Evolutionary conservation across 1,140 invertebrate species (phyloP).

Genomic region (Hyles vespertilio): DNA sequence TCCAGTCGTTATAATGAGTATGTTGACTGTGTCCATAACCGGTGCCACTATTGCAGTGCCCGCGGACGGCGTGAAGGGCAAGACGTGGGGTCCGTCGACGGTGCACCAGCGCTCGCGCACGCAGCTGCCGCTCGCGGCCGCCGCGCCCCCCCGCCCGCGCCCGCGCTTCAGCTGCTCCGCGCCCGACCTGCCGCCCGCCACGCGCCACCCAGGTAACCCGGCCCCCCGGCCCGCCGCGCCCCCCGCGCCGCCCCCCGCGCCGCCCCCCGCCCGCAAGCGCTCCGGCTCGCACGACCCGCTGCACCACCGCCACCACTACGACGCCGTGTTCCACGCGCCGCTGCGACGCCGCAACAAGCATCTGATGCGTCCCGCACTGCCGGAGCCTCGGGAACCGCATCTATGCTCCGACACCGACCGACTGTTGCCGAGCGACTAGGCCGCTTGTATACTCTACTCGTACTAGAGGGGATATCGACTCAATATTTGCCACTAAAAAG

Average conservation of each 20-base stretch:
- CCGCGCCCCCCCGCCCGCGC: slow-evolving; percentile 78
- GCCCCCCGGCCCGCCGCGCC: slow-evolving; percentile 12
- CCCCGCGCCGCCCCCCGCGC: not conserved
- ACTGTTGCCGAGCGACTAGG: slow-evolving; percentile 49
- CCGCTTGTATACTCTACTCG: slow-evolving; percentile 9
- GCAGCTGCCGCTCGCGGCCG: slow-evolving; percentile 77
- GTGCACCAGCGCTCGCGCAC: slow-evolving; percentile 92
- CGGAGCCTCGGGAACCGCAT: slow-evolving; percentile 47
- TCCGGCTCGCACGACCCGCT: slow-evolving; percentile 55
- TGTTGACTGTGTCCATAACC: too few relatives aligned
- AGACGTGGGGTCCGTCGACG: slow-evolving; percentile 97
- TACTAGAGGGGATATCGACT: not conserved
- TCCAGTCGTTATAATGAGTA: too few relatives aligned
- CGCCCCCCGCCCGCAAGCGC: slow-evolving; percentile 36
- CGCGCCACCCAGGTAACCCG: slow-evolving; percentile 80
- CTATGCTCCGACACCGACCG: slow-evolving; percentile 52
- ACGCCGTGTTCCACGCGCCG: slow-evolving; percentile 15
- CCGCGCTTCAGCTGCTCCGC: slow-evolving; percentile 42
- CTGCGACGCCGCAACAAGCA: slow-evolving; percentile 31
- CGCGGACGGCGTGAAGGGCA: slow-evolving; percentile 95
- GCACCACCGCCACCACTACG: slow-evolving; percentile 39
- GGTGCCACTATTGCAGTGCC: slow-evolving; percentile 78
- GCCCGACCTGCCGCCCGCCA: slow-evolving; percentile 68
- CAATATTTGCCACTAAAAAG: not conserved
- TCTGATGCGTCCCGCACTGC: slow-evolving; percentile 52